Conservation (phyloP, 1,140 invertebrate species). For the Drosophila rhopaloa region DNA sequence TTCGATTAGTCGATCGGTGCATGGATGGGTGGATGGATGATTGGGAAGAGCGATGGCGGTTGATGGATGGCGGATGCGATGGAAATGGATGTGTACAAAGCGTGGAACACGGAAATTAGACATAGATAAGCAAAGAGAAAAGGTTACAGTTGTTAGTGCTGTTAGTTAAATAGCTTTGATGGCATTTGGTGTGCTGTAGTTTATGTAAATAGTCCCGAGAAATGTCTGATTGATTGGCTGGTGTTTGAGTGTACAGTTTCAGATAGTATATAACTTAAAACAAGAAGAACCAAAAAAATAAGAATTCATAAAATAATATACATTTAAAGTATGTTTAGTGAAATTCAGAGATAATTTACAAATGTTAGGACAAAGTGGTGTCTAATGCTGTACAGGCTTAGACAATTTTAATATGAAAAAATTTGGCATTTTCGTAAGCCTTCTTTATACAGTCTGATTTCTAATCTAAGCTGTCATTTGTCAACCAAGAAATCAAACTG, state of each 20-base stretch:
- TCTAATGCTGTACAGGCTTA: too few species aligned
- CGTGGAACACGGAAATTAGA: constrained; percentile 16
- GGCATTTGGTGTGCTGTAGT: constrained; percentile 21
- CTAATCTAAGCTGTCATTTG: too few species aligned
- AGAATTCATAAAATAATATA: constrained; percentile 25
- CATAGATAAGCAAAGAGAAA: constrained; percentile 25
- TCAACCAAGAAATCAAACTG: too few species aligned
- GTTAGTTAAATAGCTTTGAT: constrained; percentile 20
- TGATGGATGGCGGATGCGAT: constrained; percentile 4
- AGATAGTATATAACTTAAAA: constrained; percentile 30
- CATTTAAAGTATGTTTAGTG: neutral
- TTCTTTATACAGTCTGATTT: too few species aligned
- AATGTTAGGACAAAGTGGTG: neutral
- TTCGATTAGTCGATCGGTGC: constrained; percentile 58
- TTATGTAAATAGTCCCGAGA: constrained; percentile 5
- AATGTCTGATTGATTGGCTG: constrained; percentile 49
- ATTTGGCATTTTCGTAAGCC: too few species aligned
- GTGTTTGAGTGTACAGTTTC: constrained; percentile 72
- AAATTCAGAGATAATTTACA: neutral
- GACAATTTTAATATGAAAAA: too few species aligned
- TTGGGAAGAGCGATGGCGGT: constrained; percentile 15
- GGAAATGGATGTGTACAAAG: constrained; percentile 21
- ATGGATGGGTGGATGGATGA: constrained; percentile 31
- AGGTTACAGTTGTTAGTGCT: constrained; percentile 21
- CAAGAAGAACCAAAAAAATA: constrained; percentile 4